These are phyloP conservation scores for Petroica traversi DNA, from an alignment of 2,113 vertebrate genomes.

Conservation along the genomic window DNA sequence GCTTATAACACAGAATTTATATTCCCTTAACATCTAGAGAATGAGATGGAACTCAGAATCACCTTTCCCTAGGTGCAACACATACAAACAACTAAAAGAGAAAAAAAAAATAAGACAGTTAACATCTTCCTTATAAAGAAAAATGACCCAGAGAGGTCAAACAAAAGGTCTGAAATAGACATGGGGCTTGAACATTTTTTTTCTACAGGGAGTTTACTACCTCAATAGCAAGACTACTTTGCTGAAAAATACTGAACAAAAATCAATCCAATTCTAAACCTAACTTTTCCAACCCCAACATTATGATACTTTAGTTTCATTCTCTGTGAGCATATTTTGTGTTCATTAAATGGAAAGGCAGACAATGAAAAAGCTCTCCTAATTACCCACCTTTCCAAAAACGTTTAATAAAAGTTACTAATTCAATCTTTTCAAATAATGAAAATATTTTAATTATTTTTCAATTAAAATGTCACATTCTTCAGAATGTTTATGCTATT, in stretches of 20 bases:
- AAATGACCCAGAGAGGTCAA: background rate
- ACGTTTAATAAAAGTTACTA: background rate
- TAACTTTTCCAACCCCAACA: background rate
- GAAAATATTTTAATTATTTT: slow-evolving; percentile 21
- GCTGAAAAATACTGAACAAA: background rate
- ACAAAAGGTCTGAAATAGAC: background rate
- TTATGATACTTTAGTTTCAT: background rate
- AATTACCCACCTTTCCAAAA: background rate
- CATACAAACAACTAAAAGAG: background rate
- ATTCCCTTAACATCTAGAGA: background rate
- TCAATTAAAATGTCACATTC: slow-evolving; percentile 10
- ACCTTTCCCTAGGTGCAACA: background rate
- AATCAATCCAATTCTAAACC: background rate
- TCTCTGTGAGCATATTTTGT: background rate
- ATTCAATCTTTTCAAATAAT: background rate
- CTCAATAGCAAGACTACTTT: background rate
- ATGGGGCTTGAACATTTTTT: background rate
- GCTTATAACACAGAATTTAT: background rate
- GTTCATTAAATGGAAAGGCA: background rate
- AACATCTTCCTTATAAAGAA: background rate
- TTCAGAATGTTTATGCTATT: background rate
- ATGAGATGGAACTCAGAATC: background rate
- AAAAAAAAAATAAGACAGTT: background rate
- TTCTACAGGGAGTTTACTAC: background rate
- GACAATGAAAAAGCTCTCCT: background rate